A percentile compares a stretch with the other conserved stretches of the same genome.
These are phyloP conservation scores for Lates calcarifer DNA, from an alignment of 2,113 vertebrate species.

Conservation along the genomic window DNA sequence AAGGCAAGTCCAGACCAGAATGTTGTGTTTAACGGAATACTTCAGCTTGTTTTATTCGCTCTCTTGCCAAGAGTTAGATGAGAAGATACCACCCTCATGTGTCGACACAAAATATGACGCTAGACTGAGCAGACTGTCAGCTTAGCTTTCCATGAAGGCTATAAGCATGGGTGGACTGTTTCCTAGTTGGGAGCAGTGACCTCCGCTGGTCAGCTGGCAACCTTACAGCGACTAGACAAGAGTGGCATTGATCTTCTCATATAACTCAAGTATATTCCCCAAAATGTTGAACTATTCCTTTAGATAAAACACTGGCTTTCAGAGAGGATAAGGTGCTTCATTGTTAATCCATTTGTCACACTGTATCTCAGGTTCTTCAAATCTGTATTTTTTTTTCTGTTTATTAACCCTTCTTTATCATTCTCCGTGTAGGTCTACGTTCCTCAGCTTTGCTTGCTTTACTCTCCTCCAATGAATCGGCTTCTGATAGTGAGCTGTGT, in stretches of 20 bases:
- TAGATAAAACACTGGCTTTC: not conserved
- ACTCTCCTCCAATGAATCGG: constrained; percentile 87
- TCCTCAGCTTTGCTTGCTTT: constrained; percentile 90
- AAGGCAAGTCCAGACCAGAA: constrained; percentile 82
- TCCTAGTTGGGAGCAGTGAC: not conserved
- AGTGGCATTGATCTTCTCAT: not conserved
- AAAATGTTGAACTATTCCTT: not conserved
- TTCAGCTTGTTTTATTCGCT: not conserved
- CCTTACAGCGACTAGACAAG: not conserved
- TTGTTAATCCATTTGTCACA: not conserved
- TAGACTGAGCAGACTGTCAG: not conserved
- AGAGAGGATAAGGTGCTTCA: not conserved
- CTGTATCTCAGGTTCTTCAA: not conserved
- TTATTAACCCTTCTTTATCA: not conserved
- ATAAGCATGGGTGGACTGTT: not conserved
- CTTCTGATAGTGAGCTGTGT: constrained; percentile 78
- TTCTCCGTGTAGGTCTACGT: constrained; percentile 87
- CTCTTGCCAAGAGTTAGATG: not conserved
- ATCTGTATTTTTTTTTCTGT: not conserved
- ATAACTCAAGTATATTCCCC: not conserved
- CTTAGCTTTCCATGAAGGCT: not conserved
- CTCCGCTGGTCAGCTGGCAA: not conserved
- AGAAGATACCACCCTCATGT: not conserved
- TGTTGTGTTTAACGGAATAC: not conserved
- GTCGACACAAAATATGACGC: not conserved